phyloP scores from a whole-genome alignment of 2,888 invertebrate species.

The Phalera bucephala region DNA sequence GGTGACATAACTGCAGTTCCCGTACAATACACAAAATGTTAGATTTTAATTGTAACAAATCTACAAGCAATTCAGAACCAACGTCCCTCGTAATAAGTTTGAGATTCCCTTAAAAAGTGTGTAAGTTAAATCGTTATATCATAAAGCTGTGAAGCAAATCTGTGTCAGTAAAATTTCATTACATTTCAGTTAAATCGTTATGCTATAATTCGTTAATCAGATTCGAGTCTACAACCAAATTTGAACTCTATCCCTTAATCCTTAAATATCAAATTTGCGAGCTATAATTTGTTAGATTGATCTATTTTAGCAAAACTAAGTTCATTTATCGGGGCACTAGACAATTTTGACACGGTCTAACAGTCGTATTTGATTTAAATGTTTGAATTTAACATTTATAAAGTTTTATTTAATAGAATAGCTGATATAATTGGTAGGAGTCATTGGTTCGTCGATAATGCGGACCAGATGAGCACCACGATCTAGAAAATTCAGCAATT shows the following conservation, averaged over 20 bases:
- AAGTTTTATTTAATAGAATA: slow-evolving; percentile 18
- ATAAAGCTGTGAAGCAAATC: slow-evolving; percentile 14
- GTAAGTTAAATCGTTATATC: slow-evolving; percentile 27
- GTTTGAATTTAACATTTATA: slow-evolving; percentile 31
- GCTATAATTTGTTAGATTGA: not conserved
- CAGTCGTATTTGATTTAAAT: slow-evolving; percentile 36
- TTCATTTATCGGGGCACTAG: slow-evolving; percentile 32
- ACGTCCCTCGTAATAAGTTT: slow-evolving; percentile 11
- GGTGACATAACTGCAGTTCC: slow-evolving; percentile 27
- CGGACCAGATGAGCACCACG: too few species aligned
- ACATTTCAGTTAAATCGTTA: slow-evolving; percentile 28
- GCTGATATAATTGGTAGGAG: slow-evolving; percentile 4
- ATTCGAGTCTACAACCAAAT: not conserved
- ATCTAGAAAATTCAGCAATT: too few species aligned
- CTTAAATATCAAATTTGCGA: not conserved
- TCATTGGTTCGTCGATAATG: too few species aligned
- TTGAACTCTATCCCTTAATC: not conserved
- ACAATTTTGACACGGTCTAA: slow-evolving; percentile 42
- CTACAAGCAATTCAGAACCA: slow-evolving; percentile 17
- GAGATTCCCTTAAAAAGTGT: slow-evolving; percentile 14
- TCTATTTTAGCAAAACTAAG: not conserved
- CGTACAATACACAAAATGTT: slow-evolving; percentile 33
- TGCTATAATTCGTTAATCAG: not conserved
- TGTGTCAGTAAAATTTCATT: slow-evolving; percentile 48
- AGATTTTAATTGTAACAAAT: slow-evolving; percentile 42